These are phyloP conservation scores for Eudemis profundana DNA, from an alignment of 2,888 invertebrate species.

Conservation along the genomic window DNA sequence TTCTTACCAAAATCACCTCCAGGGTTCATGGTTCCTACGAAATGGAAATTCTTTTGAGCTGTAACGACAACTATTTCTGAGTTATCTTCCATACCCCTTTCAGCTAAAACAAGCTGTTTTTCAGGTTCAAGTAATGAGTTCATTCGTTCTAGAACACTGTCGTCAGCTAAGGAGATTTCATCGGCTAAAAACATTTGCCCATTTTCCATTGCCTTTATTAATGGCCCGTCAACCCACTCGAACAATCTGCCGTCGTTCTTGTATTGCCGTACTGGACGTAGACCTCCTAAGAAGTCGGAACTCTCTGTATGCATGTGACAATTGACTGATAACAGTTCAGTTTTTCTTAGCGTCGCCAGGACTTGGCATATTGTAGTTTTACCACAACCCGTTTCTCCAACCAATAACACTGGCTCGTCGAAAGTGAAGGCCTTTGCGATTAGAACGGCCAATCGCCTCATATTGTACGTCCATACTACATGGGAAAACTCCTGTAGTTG, in stretches of 20 bases:
- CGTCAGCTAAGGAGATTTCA: conserved; percentile 99
- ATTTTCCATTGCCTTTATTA: conserved; percentile 94
- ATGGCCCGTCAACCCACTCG: conserved; percentile 99
- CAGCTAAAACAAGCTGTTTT: conserved; percentile 94
- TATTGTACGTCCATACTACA: conserved; percentile 97
- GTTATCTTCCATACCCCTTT: conserved; percentile 90
- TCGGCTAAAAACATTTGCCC: conserved; percentile 97
- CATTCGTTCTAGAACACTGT: conserved; percentile 98
- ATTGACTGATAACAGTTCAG: conserved; percentile 92
- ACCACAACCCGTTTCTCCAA: conserved; percentile 99
- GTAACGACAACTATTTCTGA: conserved; percentile 86
- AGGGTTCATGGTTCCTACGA: conserved; percentile 99
- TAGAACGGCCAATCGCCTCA: conserved; percentile 92
- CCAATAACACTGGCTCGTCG: conserved; percentile 96
- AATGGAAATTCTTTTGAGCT: conserved; percentile 91
- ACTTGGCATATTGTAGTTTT: conserved; percentile 98
- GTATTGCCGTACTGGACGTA: conserved; percentile 93
- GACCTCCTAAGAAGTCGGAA: conserved; percentile 97
- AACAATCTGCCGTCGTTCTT: conserved; percentile 89
- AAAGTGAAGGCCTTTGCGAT: conserved; percentile 94
- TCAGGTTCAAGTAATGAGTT: conserved; percentile 98
- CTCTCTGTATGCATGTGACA: conserved; percentile 99
- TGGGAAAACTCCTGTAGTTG: conserved; percentile 87
- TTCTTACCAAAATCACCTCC: conserved; percentile 99
- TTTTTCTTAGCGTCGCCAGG: conserved; percentile 88